These are phyloP conservation scores for Prochilodus magdalenae DNA, from an alignment of 2,113 vertebrate genomes.

Conservation along the genomic window DNA sequence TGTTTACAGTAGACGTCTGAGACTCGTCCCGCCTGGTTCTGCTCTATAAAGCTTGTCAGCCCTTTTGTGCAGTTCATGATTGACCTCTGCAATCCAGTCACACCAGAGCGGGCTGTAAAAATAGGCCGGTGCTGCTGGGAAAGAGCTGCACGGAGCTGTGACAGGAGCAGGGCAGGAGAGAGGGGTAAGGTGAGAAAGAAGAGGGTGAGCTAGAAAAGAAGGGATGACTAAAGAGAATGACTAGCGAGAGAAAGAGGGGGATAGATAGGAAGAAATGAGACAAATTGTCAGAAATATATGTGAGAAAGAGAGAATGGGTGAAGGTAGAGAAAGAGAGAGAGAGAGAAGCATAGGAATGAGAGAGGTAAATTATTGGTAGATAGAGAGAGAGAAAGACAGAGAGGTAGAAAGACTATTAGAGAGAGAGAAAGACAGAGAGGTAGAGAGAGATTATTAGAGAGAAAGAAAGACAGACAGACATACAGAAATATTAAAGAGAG, in stretches of 20 bases:
- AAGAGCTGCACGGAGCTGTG: not conserved
- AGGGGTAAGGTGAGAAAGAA: constrained; percentile 12
- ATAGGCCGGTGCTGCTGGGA: not conserved
- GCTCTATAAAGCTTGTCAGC: constrained; percentile 7
- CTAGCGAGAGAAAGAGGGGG: not conserved
- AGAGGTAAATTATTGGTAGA: too few species aligned
- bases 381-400: too few species aligned
- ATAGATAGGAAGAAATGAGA: not conserved
- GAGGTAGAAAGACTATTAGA: too few species aligned
- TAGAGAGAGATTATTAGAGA: too few species aligned
- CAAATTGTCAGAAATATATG: not conserved
- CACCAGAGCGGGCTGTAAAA: constrained; percentile 17
- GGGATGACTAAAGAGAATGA: too few species aligned
- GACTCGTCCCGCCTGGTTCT: not conserved
- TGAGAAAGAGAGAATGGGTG: not conserved
- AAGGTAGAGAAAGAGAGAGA: too few species aligned
- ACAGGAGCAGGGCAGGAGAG: constrained; percentile 1
- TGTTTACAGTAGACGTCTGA: not conserved
- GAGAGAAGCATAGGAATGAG: too few species aligned
- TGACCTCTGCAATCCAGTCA: constrained; percentile 23
- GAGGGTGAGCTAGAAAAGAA: too few species aligned
- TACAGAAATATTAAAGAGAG: too few species aligned
- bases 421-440: too few species aligned
- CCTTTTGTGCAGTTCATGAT: constrained; percentile 2
- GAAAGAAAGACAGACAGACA: too few species aligned